These are phyloP conservation scores for Montipora efflorescens DNA, from an alignment of 64 coral and sea anemone genomes.

Conservation along the genomic window DNA sequence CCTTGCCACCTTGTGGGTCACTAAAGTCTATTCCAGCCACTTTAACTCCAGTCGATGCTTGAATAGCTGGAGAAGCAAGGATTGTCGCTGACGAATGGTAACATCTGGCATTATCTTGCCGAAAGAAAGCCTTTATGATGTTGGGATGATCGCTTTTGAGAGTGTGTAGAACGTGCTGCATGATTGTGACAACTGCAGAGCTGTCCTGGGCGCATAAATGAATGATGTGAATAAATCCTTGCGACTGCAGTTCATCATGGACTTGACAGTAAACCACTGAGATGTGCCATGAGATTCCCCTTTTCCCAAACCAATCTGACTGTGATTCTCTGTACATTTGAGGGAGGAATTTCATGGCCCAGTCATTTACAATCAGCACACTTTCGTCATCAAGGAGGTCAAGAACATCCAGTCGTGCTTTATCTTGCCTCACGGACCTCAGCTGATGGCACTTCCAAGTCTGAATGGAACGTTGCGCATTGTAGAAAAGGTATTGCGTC, in stretches of 20 bases:
- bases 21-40: neutral
- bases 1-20: conserved; percentile 46
- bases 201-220: conserved; percentile 14
- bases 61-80: neutral
- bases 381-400: neutral
- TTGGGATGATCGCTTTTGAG: neutral
- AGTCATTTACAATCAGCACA: neutral
- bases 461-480: too few species aligned
- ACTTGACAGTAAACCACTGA: neutral
- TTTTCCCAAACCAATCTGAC: conserved; percentile 43
- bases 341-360: conserved; percentile 52
- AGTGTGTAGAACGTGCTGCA: neutral
- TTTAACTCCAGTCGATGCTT: neutral
- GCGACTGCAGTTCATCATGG: neutral
- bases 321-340: conserved; percentile 31
- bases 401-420: conserved; percentile 9
- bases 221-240: conserved; percentile 11
- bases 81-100: conserved; percentile 11
- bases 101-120: conserved; percentile 20
- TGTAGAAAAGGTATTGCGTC: too few species aligned
- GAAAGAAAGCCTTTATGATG: neutral
- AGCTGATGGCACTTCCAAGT: too few species aligned
- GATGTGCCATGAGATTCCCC: conserved; percentile 40
- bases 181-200: neutral
- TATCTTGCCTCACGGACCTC: neutral